Evolutionary conservation across 2,888 invertebrate species (phyloP).

Genomic region (Pterobdella sp.): DNA sequence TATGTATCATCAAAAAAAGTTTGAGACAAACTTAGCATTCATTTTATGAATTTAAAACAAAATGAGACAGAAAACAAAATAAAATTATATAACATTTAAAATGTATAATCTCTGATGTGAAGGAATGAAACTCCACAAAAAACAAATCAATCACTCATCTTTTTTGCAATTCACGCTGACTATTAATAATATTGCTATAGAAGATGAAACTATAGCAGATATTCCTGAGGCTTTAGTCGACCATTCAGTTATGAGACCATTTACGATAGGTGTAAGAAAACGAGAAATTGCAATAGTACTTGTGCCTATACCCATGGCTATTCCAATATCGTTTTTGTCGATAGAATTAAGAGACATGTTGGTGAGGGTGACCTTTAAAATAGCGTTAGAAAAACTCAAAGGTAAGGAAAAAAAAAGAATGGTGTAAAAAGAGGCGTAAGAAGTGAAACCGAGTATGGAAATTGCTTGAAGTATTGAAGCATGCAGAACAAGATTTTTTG

Average conservation of each 20-base stretch:
- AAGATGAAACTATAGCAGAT: too few relatives aligned
- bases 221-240: background rate
- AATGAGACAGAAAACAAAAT: too few relatives aligned
- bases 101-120: too few relatives aligned
- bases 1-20: too few relatives aligned
- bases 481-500: conserved; percentile 41
- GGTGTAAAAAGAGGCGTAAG: conserved; percentile 40
- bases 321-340: conserved; percentile 42
- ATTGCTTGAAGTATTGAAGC: conserved; percentile 40
- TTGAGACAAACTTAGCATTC: too few relatives aligned
- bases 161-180: too few relatives aligned
- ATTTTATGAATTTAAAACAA: too few relatives aligned
- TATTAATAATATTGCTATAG: too few relatives aligned
- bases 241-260: conserved; percentile 37
- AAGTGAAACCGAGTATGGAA: conserved; percentile 37
- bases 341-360: conserved; percentile 44
- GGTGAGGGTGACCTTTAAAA: conserved; percentile 44
- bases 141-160: too few relatives aligned
- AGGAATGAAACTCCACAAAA: too few relatives aligned
- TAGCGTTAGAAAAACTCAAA: conserved; percentile 44
- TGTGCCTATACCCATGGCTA: conserved; percentile 48
- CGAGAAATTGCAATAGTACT: conserved; percentile 48
- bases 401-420: conserved; percentile 42
- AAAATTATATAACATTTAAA: too few relatives aligned
- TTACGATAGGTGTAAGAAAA: conserved; percentile 45